phyloP scores from a whole-genome alignment of 30 jellyfish, hydroid and myxozoan genomes.

The Catostylus mosaicus region DNA sequence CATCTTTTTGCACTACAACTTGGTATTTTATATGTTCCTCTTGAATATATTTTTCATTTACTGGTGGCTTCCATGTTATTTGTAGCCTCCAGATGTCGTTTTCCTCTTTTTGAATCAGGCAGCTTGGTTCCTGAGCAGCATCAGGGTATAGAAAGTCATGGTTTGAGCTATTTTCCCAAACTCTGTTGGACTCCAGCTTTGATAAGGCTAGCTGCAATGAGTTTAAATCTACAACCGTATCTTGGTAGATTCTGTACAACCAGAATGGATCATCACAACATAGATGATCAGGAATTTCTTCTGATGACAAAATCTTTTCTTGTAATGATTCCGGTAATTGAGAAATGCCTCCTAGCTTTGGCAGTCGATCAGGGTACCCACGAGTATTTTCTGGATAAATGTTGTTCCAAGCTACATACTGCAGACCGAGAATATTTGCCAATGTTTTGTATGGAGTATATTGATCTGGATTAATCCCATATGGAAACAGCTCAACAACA shows the following conservation, averaged over 20 bases:
- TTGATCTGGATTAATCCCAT: constrained; percentile 79
- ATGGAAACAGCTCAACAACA: constrained; percentile 88
- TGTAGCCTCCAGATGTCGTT: neutral
- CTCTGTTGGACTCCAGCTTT: neutral
- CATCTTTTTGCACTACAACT: constrained; percentile 50
- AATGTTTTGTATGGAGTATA: constrained; percentile 89
- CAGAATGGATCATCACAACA: constrained; percentile 92
- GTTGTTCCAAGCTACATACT: constrained; percentile 81
- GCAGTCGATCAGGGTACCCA: constrained; percentile 71
- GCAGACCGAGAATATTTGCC: constrained; percentile 49
- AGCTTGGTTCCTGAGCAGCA: constrained; percentile 13
- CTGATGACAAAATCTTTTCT: constrained; percentile 29
- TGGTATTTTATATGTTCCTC: constrained; percentile 39
- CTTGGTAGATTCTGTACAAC: constrained; percentile 91
- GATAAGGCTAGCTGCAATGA: constrained; percentile 7
- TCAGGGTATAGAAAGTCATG: constrained; percentile 37
- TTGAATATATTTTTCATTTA: constrained; percentile 8
- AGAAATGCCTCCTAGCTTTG: constrained; percentile 77
- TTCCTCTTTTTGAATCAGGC: neutral
- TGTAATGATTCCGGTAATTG: constrained; percentile 59
- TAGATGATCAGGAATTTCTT: constrained; percentile 65
- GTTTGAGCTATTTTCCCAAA: neutral
- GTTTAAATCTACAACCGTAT: constrained; percentile 80
- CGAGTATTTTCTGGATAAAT: constrained; percentile 2
- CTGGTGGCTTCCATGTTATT: constrained; percentile 56